Evolutionary conservation across 2,113 vertebrate species (phyloP), one percentile per base, ranked within the genome.

Genomic region (Nycticorax nycticorax): DNA sequence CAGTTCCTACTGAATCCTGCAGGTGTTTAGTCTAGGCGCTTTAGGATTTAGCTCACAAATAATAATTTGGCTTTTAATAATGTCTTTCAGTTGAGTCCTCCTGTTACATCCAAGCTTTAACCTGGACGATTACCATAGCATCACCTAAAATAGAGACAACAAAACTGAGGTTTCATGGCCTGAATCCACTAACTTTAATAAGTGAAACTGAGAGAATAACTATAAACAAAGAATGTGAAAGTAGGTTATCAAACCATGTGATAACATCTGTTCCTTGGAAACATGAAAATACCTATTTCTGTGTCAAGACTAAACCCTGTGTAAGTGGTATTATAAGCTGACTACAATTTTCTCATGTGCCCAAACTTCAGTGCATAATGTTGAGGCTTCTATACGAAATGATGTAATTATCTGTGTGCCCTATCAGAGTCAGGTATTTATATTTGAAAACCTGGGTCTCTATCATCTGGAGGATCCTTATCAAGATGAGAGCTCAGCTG

Each of bases 401-500:
- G 89, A 89, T 95, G 91, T 93, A 81, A 95, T 96, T 95, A 95
- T 91, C 94, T 95, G 53, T 3, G 2, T 85, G 86, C 85, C 92
- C 91, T 93, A 96, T 97, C 94, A 86, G 83, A 93, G 86, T 50
- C 62, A 72, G 77, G 83, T 95, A 94, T 97, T 95, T 96, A 91
- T 93, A 84, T 92, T 97, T 97, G 86, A 97, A 96, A 97, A 85
- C 69, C 47, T 72, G 53, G 3, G 92, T 75, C 87, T 94, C 60
- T 95, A 12, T 95, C 95, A 91, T 94, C 74, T 92, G 81, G 66
- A 87, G 84, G 73, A 92, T 92, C 77, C 84, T 94, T 95, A 96
- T 97, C 96, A 91, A 92, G 96, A 92, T 97, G 89, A 89, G 97
- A 89, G 74, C 91, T 96, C 74, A 82, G 23, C 80, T 92, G 96